Percentiles rank a stretch among this genome's conserved stretches.
These are phyloP conservation scores for Brachystomella parvula DNA, from an alignment of 1,140 invertebrate genomes.

Conservation along the genomic window DNA sequence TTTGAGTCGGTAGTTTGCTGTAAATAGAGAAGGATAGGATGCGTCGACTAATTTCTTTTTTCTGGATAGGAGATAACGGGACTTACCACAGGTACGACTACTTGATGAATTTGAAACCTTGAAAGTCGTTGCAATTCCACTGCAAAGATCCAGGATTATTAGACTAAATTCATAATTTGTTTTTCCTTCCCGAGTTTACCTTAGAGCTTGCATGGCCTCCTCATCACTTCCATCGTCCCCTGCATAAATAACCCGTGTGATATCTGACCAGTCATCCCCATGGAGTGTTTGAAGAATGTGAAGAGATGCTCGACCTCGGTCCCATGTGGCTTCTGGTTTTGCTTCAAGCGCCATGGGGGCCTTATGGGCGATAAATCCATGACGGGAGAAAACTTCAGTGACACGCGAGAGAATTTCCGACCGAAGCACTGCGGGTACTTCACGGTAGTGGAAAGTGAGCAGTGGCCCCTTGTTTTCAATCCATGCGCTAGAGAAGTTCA, in stretches of 20 bases:
- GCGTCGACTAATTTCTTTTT: no score
- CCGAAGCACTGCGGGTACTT: conserved; percentile 37
- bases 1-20: conserved; percentile 42
- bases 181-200: conserved; percentile 40
- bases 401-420: conserved; percentile 39
- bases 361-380: conserved; percentile 41
- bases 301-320: conserved; percentile 44
- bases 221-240: conserved; percentile 46
- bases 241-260: conserved; percentile 42
- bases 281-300: conserved; percentile 44
- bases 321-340: conserved; percentile 44
- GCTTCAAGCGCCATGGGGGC: conserved; percentile 44
- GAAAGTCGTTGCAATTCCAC: conserved; percentile 41
- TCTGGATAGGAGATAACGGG: no score
- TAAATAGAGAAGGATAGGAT: no score
- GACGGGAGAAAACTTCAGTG: conserved; percentile 39
- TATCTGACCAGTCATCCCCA: conserved; percentile 45
- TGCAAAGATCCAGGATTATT: conserved; percentile 12
- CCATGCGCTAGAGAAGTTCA: no score
- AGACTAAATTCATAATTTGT: neutral
- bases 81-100: conserved; percentile 40
- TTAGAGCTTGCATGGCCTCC: conserved; percentile 43
- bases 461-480: conserved; percentile 45
- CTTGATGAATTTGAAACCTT: conserved; percentile 41
- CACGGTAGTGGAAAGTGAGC: conserved; percentile 45